Conservation (phyloP, 2,888 invertebrate species). For the Drosophila planitibia region DNA sequence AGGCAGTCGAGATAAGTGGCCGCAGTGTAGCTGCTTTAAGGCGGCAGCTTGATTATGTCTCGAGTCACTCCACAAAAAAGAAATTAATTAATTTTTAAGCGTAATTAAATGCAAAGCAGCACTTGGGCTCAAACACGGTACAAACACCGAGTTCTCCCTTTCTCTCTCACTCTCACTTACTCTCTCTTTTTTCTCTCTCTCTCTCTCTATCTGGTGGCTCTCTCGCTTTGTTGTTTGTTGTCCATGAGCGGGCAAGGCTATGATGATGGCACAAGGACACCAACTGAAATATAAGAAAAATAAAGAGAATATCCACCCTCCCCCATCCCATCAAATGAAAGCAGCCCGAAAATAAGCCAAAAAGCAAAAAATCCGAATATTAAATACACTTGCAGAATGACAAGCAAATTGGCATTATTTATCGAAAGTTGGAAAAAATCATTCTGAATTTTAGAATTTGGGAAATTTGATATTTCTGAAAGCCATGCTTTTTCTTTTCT, state of each 20-base stretch:
- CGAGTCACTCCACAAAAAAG: conserved; percentile 76
- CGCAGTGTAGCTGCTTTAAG: conserved; percentile 70
- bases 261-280: conserved; percentile 45
- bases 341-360: conserved; percentile 11
- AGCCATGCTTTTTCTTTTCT: background rate
- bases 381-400: conserved; percentile 1
- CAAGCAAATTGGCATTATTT: background rate
- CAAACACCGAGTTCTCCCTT: conserved; percentile 37
- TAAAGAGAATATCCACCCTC: background rate
- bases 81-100: conserved; percentile 81
- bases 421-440: no score
- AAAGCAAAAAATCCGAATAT: conserved; percentile 2
- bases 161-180: background rate
- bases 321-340: background rate
- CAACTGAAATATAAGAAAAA: conserved; percentile 16
- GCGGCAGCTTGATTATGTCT: conserved; percentile 77
- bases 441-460: background rate
- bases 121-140: conserved; percentile 45
- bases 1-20: conserved; percentile 61
- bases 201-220: background rate
- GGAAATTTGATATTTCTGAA: background rate
- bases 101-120: conserved; percentile 81
- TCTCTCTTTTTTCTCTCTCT: background rate
- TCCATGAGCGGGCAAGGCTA: conserved; percentile 5
- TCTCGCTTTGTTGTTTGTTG: background rate